A percentile compares a stretch with the other conserved stretches of the same genome.
Evolutionary conservation across 2,113 vertebrate species (phyloP).

Genomic region (Hylia prasina): DNA sequence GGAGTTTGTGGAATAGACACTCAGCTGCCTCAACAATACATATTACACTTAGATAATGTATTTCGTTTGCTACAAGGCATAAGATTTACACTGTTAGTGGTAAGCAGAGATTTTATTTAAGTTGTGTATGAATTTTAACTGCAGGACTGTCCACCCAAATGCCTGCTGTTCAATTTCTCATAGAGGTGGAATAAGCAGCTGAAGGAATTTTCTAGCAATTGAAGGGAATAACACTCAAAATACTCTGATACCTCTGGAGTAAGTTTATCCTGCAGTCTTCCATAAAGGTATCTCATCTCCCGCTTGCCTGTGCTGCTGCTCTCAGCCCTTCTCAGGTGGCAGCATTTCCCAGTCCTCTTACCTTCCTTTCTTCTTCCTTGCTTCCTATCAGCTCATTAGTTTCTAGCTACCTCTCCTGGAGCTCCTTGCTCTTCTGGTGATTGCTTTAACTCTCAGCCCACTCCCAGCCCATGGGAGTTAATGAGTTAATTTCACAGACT

Average conservation of each 20-base stretch:
- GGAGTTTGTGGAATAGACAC: neutral
- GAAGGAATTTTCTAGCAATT: neutral
- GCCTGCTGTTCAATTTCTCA: neutral
- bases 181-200: neutral
- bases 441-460: neutral
- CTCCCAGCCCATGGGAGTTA: neutral
- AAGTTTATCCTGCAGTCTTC: neutral
- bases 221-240: neutral
- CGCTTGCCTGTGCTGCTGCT: neutral
- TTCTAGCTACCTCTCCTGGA: neutral
- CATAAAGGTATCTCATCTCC: neutral
- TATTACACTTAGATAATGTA: neutral
- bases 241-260: neutral
- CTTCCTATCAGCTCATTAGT: neutral
- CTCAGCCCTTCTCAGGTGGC: neutral
- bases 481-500: neutral
- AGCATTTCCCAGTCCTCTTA: neutral
- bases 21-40: neutral
- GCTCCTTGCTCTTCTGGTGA: neutral
- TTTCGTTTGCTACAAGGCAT: neutral
- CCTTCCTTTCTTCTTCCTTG: neutral
- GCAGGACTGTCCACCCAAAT: neutral
- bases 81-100: neutral
- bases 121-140: neutral
- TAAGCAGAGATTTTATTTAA: neutral